A percentile compares a stretch with the other conserved stretches of the same genome.
Evolutionary conservation across 2,797 vertebrate genomes (phyloP).

Genomic region (Centropyge bicolor): DNA sequence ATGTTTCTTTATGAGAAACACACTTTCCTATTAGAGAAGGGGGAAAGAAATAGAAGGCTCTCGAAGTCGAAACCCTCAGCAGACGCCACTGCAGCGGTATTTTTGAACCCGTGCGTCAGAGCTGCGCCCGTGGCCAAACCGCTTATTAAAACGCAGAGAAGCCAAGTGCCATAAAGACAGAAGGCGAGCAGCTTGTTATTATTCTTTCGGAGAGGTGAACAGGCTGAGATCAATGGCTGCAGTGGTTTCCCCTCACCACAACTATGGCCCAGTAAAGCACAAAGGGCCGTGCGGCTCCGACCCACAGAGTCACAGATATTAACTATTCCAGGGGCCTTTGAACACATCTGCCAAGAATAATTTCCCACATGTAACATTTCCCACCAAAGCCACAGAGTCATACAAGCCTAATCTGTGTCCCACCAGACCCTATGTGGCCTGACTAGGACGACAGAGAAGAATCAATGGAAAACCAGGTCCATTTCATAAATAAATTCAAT

Average conservation of each 20-base stretch:
- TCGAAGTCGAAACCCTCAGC: slow-evolving; percentile 79
- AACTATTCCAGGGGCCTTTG: slow-evolving; percentile 81
- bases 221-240: slow-evolving; percentile 86
- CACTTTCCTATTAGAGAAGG: slow-evolving; percentile 74
- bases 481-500: slow-evolving; percentile 30
- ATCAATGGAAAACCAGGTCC: slow-evolving; percentile 54
- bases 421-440: slow-evolving; percentile 49
- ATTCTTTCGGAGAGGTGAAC: slow-evolving; percentile 87
- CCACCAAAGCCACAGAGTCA: slow-evolving; percentile 81
- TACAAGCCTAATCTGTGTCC: slow-evolving; percentile 63
- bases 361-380: slow-evolving; percentile 88
- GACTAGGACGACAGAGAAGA: slow-evolving; percentile 48
- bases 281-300: slow-evolving; percentile 71
- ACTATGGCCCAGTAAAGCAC: slow-evolving; percentile 82
- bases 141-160: slow-evolving; percentile 84
- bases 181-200: slow-evolving; percentile 86
- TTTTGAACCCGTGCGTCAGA: slow-evolving; percentile 82
- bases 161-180: slow-evolving; percentile 87
- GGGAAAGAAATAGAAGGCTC: slow-evolving; percentile 4
- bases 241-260: slow-evolving; percentile 82
- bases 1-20: slow-evolving; percentile 83
- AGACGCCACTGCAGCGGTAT: slow-evolving; percentile 83
- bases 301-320: slow-evolving; percentile 81
- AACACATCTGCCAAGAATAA: slow-evolving; percentile 87
- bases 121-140: slow-evolving; percentile 81